Conservation (phyloP, 2,888 invertebrate genomes). For the Orgyia antiqua region DNA sequence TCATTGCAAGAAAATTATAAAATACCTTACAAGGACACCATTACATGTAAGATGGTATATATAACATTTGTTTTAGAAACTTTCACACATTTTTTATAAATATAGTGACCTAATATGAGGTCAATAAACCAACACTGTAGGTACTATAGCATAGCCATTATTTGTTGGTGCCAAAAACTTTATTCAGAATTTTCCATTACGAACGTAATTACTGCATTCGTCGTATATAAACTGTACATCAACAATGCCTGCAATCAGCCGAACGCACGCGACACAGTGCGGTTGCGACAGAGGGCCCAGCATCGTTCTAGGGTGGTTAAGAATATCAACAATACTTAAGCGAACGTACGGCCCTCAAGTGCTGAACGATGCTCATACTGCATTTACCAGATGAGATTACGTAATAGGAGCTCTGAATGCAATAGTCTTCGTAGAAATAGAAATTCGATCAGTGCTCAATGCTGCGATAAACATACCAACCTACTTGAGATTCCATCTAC, state of each 20-base stretch:
- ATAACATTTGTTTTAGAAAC: too few relatives aligned
- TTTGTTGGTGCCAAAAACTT: too few relatives aligned
- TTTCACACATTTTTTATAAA: too few relatives aligned
- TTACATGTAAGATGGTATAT: too few relatives aligned
- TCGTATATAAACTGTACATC: slow-evolving; percentile 30
- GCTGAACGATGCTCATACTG: slow-evolving; percentile 42
- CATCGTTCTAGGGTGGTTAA: slow-evolving; percentile 52
- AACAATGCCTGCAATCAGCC: slow-evolving; percentile 59
- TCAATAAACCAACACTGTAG: too few relatives aligned
- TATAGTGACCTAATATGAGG: too few relatives aligned
- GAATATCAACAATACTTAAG: slow-evolving; percentile 70
- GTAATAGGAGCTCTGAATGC: slow-evolving; percentile 51
- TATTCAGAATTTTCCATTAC: too few relatives aligned
- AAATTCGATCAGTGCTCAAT: slow-evolving; percentile 45
- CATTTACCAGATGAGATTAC: slow-evolving; percentile 67
- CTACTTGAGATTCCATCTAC: slow-evolving; percentile 19
- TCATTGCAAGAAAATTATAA: too few relatives aligned
- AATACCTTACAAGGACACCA: too few relatives aligned
- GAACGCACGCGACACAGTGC: slow-evolving; percentile 57
- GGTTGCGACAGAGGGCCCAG: slow-evolving; percentile 53
- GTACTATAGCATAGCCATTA: too few relatives aligned
- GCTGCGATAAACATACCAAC: slow-evolving; percentile 23
- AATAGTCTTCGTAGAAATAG: slow-evolving; percentile 40
- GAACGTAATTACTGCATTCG: slow-evolving; percentile 20
- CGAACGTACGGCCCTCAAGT: slow-evolving; percentile 43